Evolutionary conservation across 2,888 invertebrate species (phyloP).

Genomic region (Orthonevra nobilis): DNA sequence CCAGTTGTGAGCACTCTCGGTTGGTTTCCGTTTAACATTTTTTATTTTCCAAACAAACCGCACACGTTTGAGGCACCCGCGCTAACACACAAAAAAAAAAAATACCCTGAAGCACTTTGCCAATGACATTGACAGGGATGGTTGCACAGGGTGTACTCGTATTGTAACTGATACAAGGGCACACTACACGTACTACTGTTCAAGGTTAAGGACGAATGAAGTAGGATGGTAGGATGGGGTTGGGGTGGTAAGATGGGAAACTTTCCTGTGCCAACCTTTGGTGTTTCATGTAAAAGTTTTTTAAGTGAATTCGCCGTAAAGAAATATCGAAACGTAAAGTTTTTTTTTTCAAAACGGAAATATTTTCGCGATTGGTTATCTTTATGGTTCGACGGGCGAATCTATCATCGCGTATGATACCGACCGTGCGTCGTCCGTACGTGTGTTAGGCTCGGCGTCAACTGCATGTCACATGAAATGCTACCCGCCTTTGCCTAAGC

Average conservation of each 20-base stretch:
- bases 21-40: slow-evolving; percentile 36
- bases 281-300: slow-evolving; percentile 20
- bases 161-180: neutral
- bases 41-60: slow-evolving; percentile 22
- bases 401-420: slow-evolving; percentile 20
- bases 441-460: slow-evolving; percentile 52
- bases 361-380: neutral
- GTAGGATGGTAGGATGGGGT: neutral
- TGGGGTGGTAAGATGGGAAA: slow-evolving; percentile 1
- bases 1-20: slow-evolving; percentile 50
- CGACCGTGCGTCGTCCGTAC: slow-evolving; percentile 38
- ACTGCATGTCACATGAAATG: slow-evolving; percentile 44
- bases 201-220: slow-evolving; percentile 29
- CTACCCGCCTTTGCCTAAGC: slow-evolving; percentile 20
- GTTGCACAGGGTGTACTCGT: neutral
- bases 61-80: slow-evolving; percentile 20
- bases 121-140: slow-evolving; percentile 25
- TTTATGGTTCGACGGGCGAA: slow-evolving; percentile 7
- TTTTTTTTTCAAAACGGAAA: neutral
- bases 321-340: neutral
- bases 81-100: slow-evolving; percentile 13
- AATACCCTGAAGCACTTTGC: slow-evolving; percentile 3
- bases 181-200: neutral
- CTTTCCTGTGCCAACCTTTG: slow-evolving; percentile 19
- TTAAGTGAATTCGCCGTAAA: neutral